A percentile compares a stretch with the other conserved stretches of the same genome.
Evolutionary conservation across 2,797 vertebrate genomes (phyloP).

Genomic region (Leptodon cayanensis): DNA sequence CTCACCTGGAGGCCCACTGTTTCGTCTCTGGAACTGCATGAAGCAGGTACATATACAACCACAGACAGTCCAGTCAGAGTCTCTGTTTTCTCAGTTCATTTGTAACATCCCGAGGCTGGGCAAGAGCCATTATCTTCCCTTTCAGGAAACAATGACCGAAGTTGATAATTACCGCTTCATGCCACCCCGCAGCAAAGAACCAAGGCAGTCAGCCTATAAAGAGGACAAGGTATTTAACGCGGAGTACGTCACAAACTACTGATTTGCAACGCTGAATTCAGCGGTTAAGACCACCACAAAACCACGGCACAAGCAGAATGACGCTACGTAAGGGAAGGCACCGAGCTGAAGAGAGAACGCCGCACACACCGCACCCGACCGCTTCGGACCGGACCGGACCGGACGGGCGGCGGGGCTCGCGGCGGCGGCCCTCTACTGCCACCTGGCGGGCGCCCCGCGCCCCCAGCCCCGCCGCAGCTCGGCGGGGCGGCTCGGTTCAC

Average conservation of each 20-base stretch:
- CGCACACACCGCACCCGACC: too few species aligned
- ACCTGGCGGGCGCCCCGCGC: neutral
- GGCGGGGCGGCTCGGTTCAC: rapidly evolving
- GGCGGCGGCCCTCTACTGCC: neutral
- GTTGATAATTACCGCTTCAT: rapidly evolving
- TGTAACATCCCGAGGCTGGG: neutral
- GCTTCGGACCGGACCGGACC: too few species aligned
- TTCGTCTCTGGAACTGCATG: neutral
- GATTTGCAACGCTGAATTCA: neutral
- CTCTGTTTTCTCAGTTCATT: neutral
- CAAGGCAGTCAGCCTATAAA: too few species aligned
- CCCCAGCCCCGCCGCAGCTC: rapidly evolving
- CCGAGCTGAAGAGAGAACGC: rapidly evolving
- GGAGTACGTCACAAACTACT: neutral
- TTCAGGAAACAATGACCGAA: neutral
- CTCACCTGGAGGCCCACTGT: neutral
- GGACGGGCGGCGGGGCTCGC: neutral
- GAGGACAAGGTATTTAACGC: rapidly evolving
- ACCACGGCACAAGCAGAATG: neutral
- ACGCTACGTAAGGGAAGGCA: rapidly evolving
- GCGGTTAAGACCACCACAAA: neutral
- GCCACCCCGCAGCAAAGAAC: neutral
- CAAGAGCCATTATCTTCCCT: neutral
- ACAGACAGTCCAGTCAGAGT: neutral
- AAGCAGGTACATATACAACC: neutral